Evolutionary conservation across 2,888 invertebrate genomes (phyloP), one percentile per base, ranked within the genome.

Genomic region (Drosophila quinaria): DNA sequence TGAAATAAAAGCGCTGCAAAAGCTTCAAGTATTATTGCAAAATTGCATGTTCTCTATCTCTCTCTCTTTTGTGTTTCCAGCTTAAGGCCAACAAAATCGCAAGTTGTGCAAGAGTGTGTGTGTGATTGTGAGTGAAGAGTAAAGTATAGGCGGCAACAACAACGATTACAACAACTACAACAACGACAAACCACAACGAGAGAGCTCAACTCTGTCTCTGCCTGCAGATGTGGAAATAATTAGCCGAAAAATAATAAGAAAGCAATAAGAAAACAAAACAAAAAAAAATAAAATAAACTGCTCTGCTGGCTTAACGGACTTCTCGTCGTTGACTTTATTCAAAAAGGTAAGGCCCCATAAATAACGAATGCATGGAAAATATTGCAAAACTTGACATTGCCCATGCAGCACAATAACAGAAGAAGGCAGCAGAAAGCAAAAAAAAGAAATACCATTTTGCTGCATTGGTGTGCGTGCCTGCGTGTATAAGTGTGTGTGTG

Each of bases 151-250:
- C 69, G 64, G 68, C 69, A 50, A 47, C 37, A 70, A 73, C 50
- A 62, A 65, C 69, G 29, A 64, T 31, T 11, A 58, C 56, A 58
- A 54, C 54, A 55, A 44, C 74, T 59, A 55, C 55, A 55, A 68
- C 50, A 60, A 78, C 64, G 52, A 52, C 25, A 50, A 64, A 51
- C 62, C 50, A 51, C 62, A 56, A 33, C 56, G 59, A 59, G 17
- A 64, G 59, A 78, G 63, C 78, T 58, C 41, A 69, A 73, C 68
- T 74, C 63, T 54, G 63, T 59, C 42, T 74, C 64, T 59, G 71
- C 67, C 52, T 60, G 63, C 79, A 71, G 75, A 78, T 79, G 71
- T 63, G 61, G 49, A 68, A 65, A 72, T 59, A 75, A 71, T 46
- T 71, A 68, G 42, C 56, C 64, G 44, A 71, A 75, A 49, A 58